Evolutionary conservation across 2,113 vertebrate genomes (phyloP), one percentile per base, ranked within the genome.

Genomic region (Neopipo cinnamomea): DNA sequence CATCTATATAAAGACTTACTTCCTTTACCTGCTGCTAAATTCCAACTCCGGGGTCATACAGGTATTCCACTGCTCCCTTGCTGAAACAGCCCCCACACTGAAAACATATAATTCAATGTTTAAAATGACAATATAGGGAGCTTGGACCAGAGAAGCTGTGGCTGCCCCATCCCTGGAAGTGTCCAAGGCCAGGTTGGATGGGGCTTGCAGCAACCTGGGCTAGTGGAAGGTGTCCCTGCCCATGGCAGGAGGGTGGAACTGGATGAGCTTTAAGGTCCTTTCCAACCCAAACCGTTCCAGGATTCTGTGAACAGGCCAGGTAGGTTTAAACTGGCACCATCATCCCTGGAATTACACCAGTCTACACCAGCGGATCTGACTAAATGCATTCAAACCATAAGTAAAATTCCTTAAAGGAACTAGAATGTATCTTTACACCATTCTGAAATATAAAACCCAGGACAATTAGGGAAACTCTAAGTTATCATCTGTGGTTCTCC

Each of bases 31-130:
- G 68, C 55, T 63, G 33, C 55, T 47, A 63, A 70, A 84, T 52
- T 62, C 63, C 3, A 2, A 0, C 27, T 44, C 65, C 0, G 0
- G 28, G 31, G 6, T 5, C 35, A 15, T 4, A 37, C 0, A 2
- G 17, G 22, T 49, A 37, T 27, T 73, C 37, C 35, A 9, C 20
- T 52, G 22, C 12, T 50, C 56, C 47, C 16, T 7, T 24, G 35
- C 30, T 33, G 62, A 53, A 94, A 70, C 35, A 21, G 50, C 33
- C 82, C 58, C 46, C n/a, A 12, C 20, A 14, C 0, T 33, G 18
- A 61, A 59, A 93, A 72, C 25, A 24, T 3, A 0, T 15, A 42
- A 66, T 49, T 73, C 3, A 4, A 1, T 56, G 77, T 49, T 76
- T 31, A 21, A 89, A 89, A 71, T 20, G 0, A 6, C 19, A 35